phyloP scores from a whole-genome alignment of 2,113 vertebrate species.

The Platysteira castanea region DNA sequence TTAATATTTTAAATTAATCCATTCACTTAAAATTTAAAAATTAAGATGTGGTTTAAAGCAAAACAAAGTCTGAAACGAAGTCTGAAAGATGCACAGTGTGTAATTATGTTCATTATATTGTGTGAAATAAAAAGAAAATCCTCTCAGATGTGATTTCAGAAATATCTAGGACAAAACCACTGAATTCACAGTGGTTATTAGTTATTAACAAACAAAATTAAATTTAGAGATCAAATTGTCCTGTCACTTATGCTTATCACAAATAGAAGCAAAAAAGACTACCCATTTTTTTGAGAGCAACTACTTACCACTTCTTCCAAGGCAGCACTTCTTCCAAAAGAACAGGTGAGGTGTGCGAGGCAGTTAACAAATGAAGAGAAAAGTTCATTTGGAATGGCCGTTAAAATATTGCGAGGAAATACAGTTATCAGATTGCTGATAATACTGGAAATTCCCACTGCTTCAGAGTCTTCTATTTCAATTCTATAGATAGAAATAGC shows the following conservation, averaged over 20 bases:
- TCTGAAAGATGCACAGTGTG: neutral
- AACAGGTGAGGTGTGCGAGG: slow-evolving; percentile 95
- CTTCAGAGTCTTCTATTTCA: slow-evolving; percentile 98
- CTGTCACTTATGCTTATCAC: neutral
- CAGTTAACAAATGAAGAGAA: slow-evolving; percentile 98
- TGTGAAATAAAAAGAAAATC: neutral
- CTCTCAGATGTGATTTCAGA: neutral
- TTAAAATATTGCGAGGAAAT: slow-evolving; percentile 91
- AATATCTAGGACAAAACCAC: neutral
- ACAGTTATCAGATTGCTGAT: slow-evolving; percentile 97
- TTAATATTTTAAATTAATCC: neutral
- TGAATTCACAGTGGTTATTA: neutral
- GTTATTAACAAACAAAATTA: neutral
- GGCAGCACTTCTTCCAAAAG: slow-evolving; percentile 95
- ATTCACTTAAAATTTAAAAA: neutral
- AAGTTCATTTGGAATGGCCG: slow-evolving; percentile 93
- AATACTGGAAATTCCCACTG: slow-evolving; percentile 94
- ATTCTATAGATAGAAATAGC: slow-evolving; percentile 78
- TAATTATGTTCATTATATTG: neutral
- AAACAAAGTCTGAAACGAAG: neutral
- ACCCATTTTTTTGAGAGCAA: neutral
- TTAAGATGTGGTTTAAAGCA: neutral
- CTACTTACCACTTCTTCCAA: slow-evolving; percentile 95
- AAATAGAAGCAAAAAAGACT: neutral
- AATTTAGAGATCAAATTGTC: no score